Evolutionary conservation across 1,140 invertebrate species (phyloP).

Genomic region (Lordiphosa stackelbergi): DNA sequence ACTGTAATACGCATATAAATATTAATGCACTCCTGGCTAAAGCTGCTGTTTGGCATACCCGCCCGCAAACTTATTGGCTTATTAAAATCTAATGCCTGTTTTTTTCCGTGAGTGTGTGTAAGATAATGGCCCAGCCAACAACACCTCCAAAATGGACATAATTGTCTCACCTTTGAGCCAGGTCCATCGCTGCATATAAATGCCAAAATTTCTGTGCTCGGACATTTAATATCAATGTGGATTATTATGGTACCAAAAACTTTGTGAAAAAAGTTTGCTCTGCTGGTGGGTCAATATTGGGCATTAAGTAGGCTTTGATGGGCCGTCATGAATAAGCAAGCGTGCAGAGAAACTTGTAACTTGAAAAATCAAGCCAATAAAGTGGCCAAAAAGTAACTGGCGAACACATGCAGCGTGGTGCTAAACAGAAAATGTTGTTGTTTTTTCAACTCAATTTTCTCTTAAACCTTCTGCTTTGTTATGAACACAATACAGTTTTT

Average conservation of each 20-base stretch:
- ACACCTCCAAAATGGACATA: conserved; percentile 33
- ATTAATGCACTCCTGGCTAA: conserved; percentile 58
- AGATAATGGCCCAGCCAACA: conserved; percentile 35
- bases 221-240: conserved; percentile 61
- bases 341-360: conserved; percentile 23
- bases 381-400: conserved; percentile 15
- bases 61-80: conserved; percentile 71
- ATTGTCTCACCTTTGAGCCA: conserved; percentile 43
- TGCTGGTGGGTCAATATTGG: conserved; percentile 46
- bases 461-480: conserved; percentile 33
- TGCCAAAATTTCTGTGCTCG: conserved; percentile 30
- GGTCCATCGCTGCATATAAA: conserved; percentile 59
- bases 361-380: conserved; percentile 67
- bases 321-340: conserved; percentile 68
- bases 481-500: conserved; percentile 19
- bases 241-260: conserved; percentile 28
- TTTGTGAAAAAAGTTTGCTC: conserved; percentile 11
- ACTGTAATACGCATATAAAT: conserved; percentile 58
- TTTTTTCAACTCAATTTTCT: conserved; percentile 52
- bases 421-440: conserved; percentile 43
- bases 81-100: conserved; percentile 65
- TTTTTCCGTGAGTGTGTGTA: conserved; percentile 16
- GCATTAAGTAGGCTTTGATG: conserved; percentile 74
- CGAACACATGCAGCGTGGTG: conserved; percentile 11
- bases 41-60: conserved; percentile 38